phyloP scores from a whole-genome alignment of 2,888 invertebrate genomes.

The Nephrotoma appendiculata region DNA sequence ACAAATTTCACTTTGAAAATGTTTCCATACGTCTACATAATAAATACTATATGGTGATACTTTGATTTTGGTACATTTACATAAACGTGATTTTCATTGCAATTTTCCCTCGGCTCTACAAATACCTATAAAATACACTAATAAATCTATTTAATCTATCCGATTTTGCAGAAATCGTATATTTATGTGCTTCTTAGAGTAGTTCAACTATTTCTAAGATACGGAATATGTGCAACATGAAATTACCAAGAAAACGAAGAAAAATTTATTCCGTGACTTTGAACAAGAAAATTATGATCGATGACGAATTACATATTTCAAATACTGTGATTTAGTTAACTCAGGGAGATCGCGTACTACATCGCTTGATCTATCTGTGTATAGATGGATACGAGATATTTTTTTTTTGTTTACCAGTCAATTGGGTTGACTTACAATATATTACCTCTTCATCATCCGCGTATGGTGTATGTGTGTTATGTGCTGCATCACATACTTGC shows the following conservation, averaged over 20 bases:
- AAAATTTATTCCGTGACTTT: background rate
- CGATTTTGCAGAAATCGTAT: background rate
- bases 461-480: background rate
- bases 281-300: slow-evolving; percentile 1
- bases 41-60: background rate
- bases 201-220: background rate
- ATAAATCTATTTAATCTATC: background rate
- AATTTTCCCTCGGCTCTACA: background rate
- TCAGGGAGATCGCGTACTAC: background rate
- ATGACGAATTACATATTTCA: slow-evolving; percentile 4
- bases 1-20: background rate
- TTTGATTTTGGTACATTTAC: background rate
- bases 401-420: background rate
- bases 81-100: background rate
- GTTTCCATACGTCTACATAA: background rate
- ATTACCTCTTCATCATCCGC: background rate
- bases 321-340: background rate
- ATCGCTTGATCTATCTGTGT: background rate
- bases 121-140: background rate
- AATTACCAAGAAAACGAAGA: background rate
- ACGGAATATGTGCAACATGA: background rate
- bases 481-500: background rate
- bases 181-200: background rate
- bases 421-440: background rate
- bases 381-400: background rate